These are phyloP conservation scores for Incurvaria masculella DNA, from an alignment of 2,888 invertebrate species.

Conservation along the genomic window DNA sequence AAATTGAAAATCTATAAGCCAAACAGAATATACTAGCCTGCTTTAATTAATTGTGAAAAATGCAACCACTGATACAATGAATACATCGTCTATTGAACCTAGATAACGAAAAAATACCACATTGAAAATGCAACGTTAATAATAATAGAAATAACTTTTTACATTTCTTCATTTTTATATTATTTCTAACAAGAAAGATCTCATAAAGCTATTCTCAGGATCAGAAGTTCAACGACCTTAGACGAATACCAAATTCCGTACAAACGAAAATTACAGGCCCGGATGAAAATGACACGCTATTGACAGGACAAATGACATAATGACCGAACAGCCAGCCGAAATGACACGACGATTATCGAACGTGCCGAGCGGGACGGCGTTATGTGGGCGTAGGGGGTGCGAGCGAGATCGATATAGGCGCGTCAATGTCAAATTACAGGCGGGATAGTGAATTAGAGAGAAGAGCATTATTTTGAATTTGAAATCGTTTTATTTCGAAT, in stretches of 20 bases:
- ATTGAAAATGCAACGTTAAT: too few species aligned
- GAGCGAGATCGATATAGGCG: constrained; percentile 33
- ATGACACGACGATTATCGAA: constrained; percentile 36
- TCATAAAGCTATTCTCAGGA: background rate
- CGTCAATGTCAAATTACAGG: constrained; percentile 53
- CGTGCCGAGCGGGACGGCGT: constrained; percentile 41
- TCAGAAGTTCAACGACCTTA: background rate
- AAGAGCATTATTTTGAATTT: constrained; percentile 49
- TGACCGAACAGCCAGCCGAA: constrained; percentile 54
- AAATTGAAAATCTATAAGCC: too few species aligned
- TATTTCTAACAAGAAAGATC: too few species aligned
- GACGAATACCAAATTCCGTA: constrained; percentile 31
- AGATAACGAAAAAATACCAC: too few species aligned
- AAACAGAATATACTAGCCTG: too few species aligned
- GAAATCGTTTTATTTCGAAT: constrained; percentile 52
- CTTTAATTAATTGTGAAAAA: too few species aligned
- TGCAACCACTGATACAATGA: too few species aligned
- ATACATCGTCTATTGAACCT: too few species aligned
- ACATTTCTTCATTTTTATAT: too few species aligned
- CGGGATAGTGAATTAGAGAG: constrained; percentile 55
- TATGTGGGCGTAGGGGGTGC: constrained; percentile 15
- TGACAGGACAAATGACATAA: constrained; percentile 54
- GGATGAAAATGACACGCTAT: constrained; percentile 52
- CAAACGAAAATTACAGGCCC: constrained; percentile 49
- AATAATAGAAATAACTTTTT: too few species aligned